phyloP scores from a whole-genome alignment of 2,888 invertebrate species.

The Microctonus aethiopoides region DNA sequence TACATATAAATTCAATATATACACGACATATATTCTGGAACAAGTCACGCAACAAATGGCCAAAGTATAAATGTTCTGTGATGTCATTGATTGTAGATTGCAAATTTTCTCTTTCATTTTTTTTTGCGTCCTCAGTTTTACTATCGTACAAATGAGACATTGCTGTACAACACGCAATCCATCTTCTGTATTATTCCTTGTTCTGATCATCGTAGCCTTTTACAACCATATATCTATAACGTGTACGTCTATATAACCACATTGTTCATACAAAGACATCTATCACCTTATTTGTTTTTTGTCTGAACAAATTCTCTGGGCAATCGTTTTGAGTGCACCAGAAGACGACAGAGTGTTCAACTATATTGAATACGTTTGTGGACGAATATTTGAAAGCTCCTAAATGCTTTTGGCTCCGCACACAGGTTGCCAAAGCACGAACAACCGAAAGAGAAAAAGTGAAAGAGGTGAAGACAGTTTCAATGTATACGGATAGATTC shows the following conservation, averaged over 20 bases:
- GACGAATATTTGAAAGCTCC: background rate
- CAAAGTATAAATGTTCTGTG: background rate
- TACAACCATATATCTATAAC: background rate
- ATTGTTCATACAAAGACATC: background rate
- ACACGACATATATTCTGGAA: background rate
- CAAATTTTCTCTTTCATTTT: background rate
- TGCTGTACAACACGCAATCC: conserved; percentile 49
- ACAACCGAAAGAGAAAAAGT: background rate
- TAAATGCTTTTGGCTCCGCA: background rate
- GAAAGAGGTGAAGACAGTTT: background rate
- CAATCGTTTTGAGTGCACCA: background rate
- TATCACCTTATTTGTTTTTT: background rate
- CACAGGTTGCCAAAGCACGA: background rate
- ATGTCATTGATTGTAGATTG: background rate
- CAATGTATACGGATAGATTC: background rate
- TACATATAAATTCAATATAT: background rate
- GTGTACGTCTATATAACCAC: too few species aligned
- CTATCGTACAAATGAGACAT: conserved; percentile 48
- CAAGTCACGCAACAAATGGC: conserved; percentile 20
- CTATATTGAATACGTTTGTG: background rate
- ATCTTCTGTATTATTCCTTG: conserved; percentile 10
- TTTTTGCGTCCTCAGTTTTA: conserved; percentile 5
- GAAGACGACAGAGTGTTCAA: background rate
- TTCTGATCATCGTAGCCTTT: background rate
- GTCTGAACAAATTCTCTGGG: background rate